Percentiles rank a stretch among this genome's conserved stretches.
These are phyloP conservation scores for Pipistrellus nathusii DNA, from an alignment of 2,797 vertebrate species.

Conservation along the genomic window DNA sequence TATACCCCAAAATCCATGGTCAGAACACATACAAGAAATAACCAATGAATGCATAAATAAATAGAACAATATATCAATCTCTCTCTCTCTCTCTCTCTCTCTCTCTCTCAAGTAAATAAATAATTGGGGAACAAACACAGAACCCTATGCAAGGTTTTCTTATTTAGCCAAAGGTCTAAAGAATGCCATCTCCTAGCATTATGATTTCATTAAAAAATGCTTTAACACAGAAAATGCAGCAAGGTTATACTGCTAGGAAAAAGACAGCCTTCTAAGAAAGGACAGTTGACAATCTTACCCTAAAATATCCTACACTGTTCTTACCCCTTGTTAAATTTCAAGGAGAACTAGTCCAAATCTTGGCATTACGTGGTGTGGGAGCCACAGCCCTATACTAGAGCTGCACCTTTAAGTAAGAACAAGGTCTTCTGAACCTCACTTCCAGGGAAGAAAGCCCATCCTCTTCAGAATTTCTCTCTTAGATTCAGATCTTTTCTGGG, in stretches of 20 bases:
- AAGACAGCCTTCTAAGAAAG: conserved; percentile 75
- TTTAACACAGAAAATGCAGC: conserved; percentile 60
- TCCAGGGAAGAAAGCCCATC: neutral
- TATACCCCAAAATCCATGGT: conserved; percentile 45
- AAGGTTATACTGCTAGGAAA: conserved; percentile 64
- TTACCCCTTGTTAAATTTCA: neutral
- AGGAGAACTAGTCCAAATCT: conserved; percentile 31
- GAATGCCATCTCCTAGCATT: conserved; percentile 47
- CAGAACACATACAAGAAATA: neutral
- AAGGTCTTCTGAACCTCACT: conserved; percentile 22
- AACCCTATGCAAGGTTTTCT: conserved; percentile 67
- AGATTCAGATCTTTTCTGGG: neutral
- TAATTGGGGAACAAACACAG: conserved; percentile 67
- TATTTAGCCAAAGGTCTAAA: conserved; percentile 69
- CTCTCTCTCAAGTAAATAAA: neutral
- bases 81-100: neutral
- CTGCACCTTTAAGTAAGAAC: conserved; percentile 36
- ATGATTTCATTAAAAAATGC: conserved; percentile 72
- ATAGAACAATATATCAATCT: neutral
- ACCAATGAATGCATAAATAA: neutral
- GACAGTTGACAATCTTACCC: conserved; percentile 46
- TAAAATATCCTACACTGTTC: conserved; percentile 47
- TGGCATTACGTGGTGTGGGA: conserved; percentile 15
- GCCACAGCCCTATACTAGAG: neutral
- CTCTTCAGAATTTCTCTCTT: neutral